Percentiles rank a stretch among this genome's conserved stretches.
Conservation (phyloP, 2,113 vertebrate genomes). For the Chrysemys picta region DNA sequence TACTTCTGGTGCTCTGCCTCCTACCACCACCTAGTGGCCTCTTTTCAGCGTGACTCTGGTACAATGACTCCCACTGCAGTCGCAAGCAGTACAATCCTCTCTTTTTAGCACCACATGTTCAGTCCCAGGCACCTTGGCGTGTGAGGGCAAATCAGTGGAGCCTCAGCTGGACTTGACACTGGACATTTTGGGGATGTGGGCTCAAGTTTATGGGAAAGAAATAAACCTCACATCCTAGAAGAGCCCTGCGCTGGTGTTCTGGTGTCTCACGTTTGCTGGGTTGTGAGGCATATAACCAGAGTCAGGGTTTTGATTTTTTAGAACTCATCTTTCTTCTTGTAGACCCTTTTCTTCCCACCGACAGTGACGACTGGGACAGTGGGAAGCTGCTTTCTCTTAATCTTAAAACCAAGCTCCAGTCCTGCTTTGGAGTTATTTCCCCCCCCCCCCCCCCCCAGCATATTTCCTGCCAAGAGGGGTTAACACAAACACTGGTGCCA, state of each 20-base stretch:
- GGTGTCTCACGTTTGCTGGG: constrained; percentile 38
- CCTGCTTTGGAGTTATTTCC: constrained; percentile 25
- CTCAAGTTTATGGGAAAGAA: constrained; percentile 13
- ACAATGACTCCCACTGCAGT: not conserved
- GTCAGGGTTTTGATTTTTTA: constrained; percentile 45
- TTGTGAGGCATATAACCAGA: not conserved
- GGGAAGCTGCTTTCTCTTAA: constrained; percentile 38
- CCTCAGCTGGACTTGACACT: not conserved
- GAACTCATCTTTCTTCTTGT: constrained; percentile 25
- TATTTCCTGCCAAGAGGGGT: constrained; percentile 42
- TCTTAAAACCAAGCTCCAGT: constrained; percentile 15
- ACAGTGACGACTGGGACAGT: not conserved
- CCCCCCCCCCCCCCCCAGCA: not conserved
- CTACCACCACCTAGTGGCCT: not conserved
- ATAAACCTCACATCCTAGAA: constrained; percentile 52
- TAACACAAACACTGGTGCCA: constrained; percentile 35
- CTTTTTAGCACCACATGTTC: not conserved
- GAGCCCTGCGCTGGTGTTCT: constrained; percentile 33
- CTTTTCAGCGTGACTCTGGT: not conserved
- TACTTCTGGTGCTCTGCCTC: not conserved
- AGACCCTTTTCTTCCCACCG: constrained; percentile 16
- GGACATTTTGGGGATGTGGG: not conserved
- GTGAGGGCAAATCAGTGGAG: not conserved
- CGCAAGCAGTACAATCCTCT: not conserved
- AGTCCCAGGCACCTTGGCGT: no score